Evolutionary conservation across 2,888 invertebrate species (phyloP), one percentile per base, ranked within the genome.

Genomic region (Phragmatobia fuliginosa): DNA sequence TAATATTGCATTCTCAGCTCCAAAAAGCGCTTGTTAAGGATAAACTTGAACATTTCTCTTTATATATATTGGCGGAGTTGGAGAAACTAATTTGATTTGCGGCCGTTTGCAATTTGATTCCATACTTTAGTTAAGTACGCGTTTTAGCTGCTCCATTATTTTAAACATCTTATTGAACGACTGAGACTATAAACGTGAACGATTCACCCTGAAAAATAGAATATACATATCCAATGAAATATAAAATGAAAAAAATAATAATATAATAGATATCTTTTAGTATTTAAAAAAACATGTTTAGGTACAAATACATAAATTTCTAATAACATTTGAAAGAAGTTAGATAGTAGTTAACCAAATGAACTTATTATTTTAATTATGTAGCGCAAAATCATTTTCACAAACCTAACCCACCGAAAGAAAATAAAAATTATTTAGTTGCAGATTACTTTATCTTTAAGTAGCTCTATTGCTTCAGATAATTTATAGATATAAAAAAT

Each of bases 41-140:
- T 67, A 62, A 58, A 62, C 58, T 62, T 62, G 32, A n/a, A 31
- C 32, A 56, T 49, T 62, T 36, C 36, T 68, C 31, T 45, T 41
- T 67, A 61, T 28, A 49, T 59, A 41, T 59, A 41, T 67, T 61
- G 32, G 21, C 18, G 32, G 31, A 62, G 62, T 32, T 62, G n/a
- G 56, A 58, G 49, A 41, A 56, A 62, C 56, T 62, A 41, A 68
- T 68, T 68, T 58, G 41, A 68, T 68, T 68, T 62, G 62, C 38
- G 62, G 38, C 31, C 67, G 38, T 68, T 67, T 62, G n/a, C 67
- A n/a, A 62, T 38, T 67, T 52, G 67, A 25, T 41, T 62, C 31
- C 41, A 59, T 66, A 66, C 66, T 66, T 66, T 41, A 41, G 38
- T 62, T 65, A 66, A 72, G 62, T 52, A 72, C 68, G 66, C 41